Evolutionary conservation across 92 coral and sea anemone genomes (phyloP), one percentile per base, ranked within the genome.

Genomic region (Nematostella vectensis): DNA sequence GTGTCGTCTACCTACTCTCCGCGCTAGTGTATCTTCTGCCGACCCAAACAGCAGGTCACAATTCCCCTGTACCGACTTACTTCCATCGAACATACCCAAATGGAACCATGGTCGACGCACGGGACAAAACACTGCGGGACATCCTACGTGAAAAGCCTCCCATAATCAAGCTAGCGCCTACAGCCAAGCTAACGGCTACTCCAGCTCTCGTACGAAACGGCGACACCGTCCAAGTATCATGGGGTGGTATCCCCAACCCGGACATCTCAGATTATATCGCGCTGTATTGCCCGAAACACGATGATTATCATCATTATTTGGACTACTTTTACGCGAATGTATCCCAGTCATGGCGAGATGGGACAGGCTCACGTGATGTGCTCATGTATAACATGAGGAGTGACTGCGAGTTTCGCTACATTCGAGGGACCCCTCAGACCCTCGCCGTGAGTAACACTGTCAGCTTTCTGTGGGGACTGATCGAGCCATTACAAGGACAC

Each of bases 331-430:
- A 79, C 28, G 94, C 77, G 2, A 50, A 62, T 24, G 64, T 47
- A 11, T 52, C 80, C 3, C 36, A 81, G 25, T 69, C 79, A 23
- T 83, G 57, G 62, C 4, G 53, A 0, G 59, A 59, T 27, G 94
- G 87, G 0, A 56, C 50, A 20, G 94, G 94, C 4, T 36, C 52
- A 31, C 22, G 38, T 42, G 51, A 38, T 22, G 69, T 71, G 20
- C 37, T 40, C 11, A 68, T 71, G 8, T 78, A 71, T 59, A 78
- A 78, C 27, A 57, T 78, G 69, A 71, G 84, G 43, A 54, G 72
- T 2, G 61, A 61, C 48, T 83, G 94, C 27, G 79, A 83, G 45
- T 79, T 83, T 27, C 62, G 94, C 1, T 83, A 83, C 67, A 80
- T 63, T 55, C 76, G 79, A 42, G 47, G 47, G 16, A 27, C 29